Base-by-base conservation (phyloP, 2,113 vertebrate species). In the Pelvicachromis taeniatus region DNA sequence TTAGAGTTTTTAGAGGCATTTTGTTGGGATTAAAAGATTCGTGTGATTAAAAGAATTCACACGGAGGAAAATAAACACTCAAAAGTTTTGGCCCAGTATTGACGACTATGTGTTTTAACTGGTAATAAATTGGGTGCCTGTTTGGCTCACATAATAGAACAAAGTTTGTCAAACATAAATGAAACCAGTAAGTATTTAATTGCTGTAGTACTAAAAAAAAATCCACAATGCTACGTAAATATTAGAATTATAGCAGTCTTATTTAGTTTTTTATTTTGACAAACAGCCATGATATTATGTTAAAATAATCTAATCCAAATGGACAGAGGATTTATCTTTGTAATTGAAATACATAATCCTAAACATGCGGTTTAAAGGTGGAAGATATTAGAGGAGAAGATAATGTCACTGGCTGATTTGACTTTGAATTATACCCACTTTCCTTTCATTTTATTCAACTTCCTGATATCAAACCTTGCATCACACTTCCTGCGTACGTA, bases 71-170 rank as follows among this genome's bases (percentile, higher is more conserved):
- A 75, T 50, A 50, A 75, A 75, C 45, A 75, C 16, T 50, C 68
- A 2, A 12, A 50, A 11, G n/a, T 26, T 10, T 7, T 0, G 1
- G 40, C 9, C 0, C 2, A 48, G 23, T 48, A 0, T 48, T 48
- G 23, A 3, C 23, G 45, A 48, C 19, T 2, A 73, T 50, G 68
- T 50, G 23, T 75, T 75, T 8, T 50, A 75, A 75, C 42, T 45
- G 21, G n/a, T 70, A 70, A 26, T 26, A 50, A 52, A 52, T 19
- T 75, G 23, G 19, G 26, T 29, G 40, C 12, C 42, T 75, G 26
- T n/a, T 50, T 75, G 68, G 4, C 31, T 19, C 68, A 50, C 42
- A 50, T 31, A 50, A 50, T 75, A 31, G 10, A 31, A 31, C 68
- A 75, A 75, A n/a, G 0, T 75, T 75, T 31, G 50, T n/a, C 19